Base-by-base conservation (phyloP, 2,888 invertebrate genomes). In the Lasioglossum lativentre region DNA sequence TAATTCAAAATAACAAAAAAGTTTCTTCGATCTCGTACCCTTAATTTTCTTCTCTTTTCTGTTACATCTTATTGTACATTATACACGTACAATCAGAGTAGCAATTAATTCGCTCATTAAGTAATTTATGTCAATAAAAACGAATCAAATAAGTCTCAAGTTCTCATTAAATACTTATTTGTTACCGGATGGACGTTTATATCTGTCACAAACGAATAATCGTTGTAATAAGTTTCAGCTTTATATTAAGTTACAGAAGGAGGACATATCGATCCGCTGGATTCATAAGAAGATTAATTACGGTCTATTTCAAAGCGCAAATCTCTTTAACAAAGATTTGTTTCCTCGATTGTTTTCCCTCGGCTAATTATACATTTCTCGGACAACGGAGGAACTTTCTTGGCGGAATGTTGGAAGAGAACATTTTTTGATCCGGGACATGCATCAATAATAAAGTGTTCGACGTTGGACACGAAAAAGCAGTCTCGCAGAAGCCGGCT, bases 381-480 rank as follows among this genome's bases (percentile, higher is more conserved):
- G 30, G 19, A 8, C 30, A 63, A 8, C 30, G 16, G 5, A 6
- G 2, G 63, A 16, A 30, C 40, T 72, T 63, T 45, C 63, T 23
- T 3, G 23, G 30, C 23, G 23, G 19, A 70, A 16, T 12, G 71
- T 38, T 34, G 27, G 27, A 45, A 66, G 30, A 75, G 30, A 45
- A 8, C n/a, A 19, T 16, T 23, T 34, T 75, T 75, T 71, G 30
- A 63, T 47, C 23, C 40, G 34, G 40, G 27, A 38, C n/a, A 47
- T 63, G 59, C 56, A 72, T 70, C 85, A 70, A 85, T 80, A 76
- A 34, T 40, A 70, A 70, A 76, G 23, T n/a, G 56, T 68, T 56
- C 30, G 45, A 77, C 47, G 42, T 34, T 52, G 42, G 73, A 45
- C 66, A 14, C 16, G 56, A n/a, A 40, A 78, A 40, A 78, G 56